Conservation (phyloP, 2,797 vertebrate species). For the Urosaurus nigricauda region DNA sequence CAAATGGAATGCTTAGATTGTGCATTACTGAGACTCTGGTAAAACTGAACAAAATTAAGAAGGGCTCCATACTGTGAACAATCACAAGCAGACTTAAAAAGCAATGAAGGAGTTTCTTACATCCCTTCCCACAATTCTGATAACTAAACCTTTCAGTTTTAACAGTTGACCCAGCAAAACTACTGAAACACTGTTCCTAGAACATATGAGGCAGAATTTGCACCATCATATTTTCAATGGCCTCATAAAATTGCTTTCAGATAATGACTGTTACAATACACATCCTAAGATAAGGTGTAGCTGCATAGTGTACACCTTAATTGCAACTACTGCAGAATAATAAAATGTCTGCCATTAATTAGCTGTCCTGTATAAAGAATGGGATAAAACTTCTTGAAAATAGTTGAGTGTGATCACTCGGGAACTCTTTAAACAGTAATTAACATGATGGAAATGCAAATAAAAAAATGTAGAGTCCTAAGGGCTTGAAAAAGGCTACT, state of each 20-base stretch:
- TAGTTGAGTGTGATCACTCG: slow-evolving; percentile 64
- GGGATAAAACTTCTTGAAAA: slow-evolving; percentile 66
- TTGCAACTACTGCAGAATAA: slow-evolving; percentile 64
- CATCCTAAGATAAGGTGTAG: slow-evolving; percentile 56
- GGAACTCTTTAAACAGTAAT: slow-evolving; percentile 73
- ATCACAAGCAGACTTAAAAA: slow-evolving; percentile 64
- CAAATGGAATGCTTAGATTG: slow-evolving; percentile 66
- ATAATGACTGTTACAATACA: slow-evolving; percentile 67
- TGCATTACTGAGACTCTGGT: slow-evolving; percentile 61
- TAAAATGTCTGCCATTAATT: slow-evolving; percentile 72
- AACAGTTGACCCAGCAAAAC: slow-evolving; percentile 57
- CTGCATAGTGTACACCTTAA: slow-evolving; percentile 57
- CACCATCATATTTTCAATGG: slow-evolving; percentile 45
- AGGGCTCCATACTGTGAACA: slow-evolving; percentile 70
- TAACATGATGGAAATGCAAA: slow-evolving; percentile 71
- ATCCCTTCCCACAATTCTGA: slow-evolving; percentile 57
- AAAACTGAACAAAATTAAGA: slow-evolving; percentile 71
- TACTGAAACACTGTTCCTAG: slow-evolving; percentile 48
- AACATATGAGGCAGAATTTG: slow-evolving; percentile 59
- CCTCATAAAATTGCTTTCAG: slow-evolving; percentile 71
- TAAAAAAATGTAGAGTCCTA: slow-evolving; percentile 60
- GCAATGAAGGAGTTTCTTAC: slow-evolving; percentile 59
- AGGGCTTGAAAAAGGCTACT: slow-evolving; percentile 67
- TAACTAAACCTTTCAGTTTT: slow-evolving; percentile 66
- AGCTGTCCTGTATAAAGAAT: slow-evolving; percentile 71